These are phyloP conservation scores for Sminthurides bifidus DNA, from an alignment of 1,140 invertebrate species.

Conservation along the genomic window DNA sequence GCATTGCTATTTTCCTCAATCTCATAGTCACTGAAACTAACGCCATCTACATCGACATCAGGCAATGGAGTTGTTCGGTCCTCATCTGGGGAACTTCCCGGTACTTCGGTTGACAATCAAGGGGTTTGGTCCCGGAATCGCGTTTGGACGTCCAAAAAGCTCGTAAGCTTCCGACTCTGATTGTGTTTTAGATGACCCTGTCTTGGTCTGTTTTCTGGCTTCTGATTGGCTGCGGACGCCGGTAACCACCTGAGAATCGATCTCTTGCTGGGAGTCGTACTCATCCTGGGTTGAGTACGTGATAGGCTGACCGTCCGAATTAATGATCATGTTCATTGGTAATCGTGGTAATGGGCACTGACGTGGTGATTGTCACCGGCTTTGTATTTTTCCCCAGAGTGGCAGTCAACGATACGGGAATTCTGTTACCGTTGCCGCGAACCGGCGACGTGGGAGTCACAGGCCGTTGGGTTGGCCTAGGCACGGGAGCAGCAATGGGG, in stretches of 20 bases:
- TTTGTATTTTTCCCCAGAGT: background rate
- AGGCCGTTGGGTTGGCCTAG: background rate
- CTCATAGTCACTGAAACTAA: too few relatives aligned
- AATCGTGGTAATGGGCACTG: background rate
- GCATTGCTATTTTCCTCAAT: background rate
- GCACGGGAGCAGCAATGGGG: background rate
- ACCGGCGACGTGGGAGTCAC: background rate
- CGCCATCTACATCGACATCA: background rate
- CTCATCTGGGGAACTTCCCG: background rate
- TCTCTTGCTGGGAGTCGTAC: background rate
- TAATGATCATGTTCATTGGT: background rate
- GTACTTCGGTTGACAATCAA: constrained; percentile 18
- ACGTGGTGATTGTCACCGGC: background rate
- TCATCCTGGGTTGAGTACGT: background rate
- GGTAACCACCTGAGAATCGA: constrained; percentile 9
- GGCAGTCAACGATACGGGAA: background rate
- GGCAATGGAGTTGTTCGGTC: background rate
- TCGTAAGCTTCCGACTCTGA: constrained; percentile 24
- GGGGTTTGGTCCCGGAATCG: background rate
- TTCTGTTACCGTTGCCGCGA: background rate
- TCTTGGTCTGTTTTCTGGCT: constrained; percentile 13
- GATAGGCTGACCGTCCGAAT: background rate
- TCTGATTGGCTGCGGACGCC: constrained; percentile 8
- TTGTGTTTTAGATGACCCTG: constrained; percentile 2
- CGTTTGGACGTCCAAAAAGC: constrained; percentile 7